Conservation (phyloP, 2,888 invertebrate genomes). For the Empis livida region DNA sequence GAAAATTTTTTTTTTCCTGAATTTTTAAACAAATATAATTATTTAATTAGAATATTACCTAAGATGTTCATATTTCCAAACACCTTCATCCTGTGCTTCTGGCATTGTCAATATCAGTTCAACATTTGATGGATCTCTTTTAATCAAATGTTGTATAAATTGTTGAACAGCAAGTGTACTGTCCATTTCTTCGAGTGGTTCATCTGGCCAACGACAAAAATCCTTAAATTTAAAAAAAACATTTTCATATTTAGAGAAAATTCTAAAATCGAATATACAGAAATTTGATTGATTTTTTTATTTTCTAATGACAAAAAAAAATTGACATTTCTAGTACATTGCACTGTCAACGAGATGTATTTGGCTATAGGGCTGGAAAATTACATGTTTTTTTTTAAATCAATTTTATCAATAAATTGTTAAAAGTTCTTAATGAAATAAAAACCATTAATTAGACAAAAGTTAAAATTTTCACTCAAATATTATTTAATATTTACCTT, state of each 20-base stretch:
- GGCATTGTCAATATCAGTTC: conserved; percentile 93
- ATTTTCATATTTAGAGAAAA: no score
- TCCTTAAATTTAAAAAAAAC: conserved; percentile 45
- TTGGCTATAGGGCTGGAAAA: no score
- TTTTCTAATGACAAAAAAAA: no score
- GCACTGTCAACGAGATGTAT: no score
- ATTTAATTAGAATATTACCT: conserved; percentile 40
- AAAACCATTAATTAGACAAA: no score
- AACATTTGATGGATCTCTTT: conserved; percentile 83
- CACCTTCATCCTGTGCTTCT: conserved; percentile 94
- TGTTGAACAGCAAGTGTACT: conserved; percentile 97
- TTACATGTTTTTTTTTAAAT: no score
- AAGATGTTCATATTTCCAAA: conserved; percentile 99
- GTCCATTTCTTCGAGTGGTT: conserved; percentile 98
- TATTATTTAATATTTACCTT: conserved; percentile 43
- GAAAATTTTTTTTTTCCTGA: background rate
- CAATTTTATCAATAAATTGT: no score
- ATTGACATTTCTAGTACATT: no score
- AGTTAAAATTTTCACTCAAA: background rate
- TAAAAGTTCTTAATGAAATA: no score
- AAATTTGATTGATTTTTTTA: no score
- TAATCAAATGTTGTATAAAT: conserved; percentile 95
- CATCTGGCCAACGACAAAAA: conserved; percentile 96
- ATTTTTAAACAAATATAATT: background rate
- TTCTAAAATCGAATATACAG: no score